phyloP scores from a whole-genome alignment of 1,140 invertebrate species.

The Bombus superbus region DNA sequence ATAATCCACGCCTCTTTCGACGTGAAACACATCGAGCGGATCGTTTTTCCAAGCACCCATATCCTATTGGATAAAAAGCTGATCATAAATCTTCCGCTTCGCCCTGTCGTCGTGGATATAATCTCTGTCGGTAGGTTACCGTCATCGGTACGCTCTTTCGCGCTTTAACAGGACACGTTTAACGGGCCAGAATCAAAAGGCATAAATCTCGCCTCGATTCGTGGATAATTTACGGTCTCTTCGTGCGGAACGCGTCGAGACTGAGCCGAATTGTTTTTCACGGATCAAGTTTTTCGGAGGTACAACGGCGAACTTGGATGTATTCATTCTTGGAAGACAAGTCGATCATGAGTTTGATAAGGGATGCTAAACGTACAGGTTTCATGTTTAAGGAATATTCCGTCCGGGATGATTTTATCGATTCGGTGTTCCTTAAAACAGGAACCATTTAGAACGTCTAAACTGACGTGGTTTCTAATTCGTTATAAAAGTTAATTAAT shows the following conservation, averaged over 20 bases:
- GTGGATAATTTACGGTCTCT: background rate
- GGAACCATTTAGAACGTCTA: no score
- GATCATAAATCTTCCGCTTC: constrained; percentile 11
- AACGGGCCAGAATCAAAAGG: constrained; percentile 12
- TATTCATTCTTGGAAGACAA: no score
- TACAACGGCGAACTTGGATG: no score
- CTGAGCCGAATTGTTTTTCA: background rate
- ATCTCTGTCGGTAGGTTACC: constrained; percentile 23
- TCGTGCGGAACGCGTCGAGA: background rate
- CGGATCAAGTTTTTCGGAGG: background rate
- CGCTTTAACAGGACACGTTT: constrained; percentile 29
- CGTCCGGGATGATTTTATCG: no score
- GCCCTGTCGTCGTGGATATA: constrained; percentile 30
- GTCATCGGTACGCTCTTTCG: constrained; percentile 23
- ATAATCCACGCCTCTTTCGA: constrained; percentile 27
- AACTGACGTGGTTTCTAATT: no score
- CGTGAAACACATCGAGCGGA: constrained; percentile 8
- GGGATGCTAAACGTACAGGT: no score
- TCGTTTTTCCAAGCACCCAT: constrained; percentile 19
- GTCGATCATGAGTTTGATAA: background rate
- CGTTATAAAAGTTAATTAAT: no score
- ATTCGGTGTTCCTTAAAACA: no score
- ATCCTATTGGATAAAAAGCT: constrained; percentile 22
- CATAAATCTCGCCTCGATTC: constrained; percentile 23
- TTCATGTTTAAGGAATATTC: no score